phyloP scores from a whole-genome alignment of 2,113 vertebrate species.

The Catharus bicknelli region DNA sequence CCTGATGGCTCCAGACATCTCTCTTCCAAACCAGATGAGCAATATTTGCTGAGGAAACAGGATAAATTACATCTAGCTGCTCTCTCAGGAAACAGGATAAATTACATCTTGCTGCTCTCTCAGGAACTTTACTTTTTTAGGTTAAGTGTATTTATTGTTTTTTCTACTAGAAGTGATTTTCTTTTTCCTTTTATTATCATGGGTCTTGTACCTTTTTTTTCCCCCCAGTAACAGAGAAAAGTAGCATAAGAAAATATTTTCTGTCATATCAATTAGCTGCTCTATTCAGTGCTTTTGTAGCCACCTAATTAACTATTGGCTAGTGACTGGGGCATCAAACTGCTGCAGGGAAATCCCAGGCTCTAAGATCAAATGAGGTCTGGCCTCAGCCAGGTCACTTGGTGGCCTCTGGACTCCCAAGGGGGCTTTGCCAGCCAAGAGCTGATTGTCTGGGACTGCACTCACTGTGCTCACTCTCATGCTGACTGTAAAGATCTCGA shows the following conservation, averaged over 20 bases:
- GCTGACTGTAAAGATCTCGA: background rate
- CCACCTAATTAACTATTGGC: background rate
- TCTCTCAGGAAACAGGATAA: background rate
- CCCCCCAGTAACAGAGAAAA: background rate
- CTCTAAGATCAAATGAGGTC: background rate
- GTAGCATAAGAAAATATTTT: background rate
- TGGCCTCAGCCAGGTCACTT: background rate
- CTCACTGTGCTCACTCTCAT: background rate
- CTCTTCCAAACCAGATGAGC: background rate
- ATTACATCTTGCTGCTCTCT: background rate
- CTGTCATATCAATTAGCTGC: background rate
- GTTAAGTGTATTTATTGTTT: background rate
- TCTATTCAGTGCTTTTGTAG: background rate
- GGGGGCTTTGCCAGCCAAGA: background rate
- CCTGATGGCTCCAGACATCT: background rate
- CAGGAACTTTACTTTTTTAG: background rate
- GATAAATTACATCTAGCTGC: background rate
- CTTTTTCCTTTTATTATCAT: background rate
- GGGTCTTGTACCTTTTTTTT: background rate
- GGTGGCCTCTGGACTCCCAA: background rate
- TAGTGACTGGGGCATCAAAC: background rate
- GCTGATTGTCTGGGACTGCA: background rate
- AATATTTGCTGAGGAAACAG: background rate
- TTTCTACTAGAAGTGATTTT: background rate
- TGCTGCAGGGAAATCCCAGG: background rate